Base-by-base conservation (phyloP, 2,888 invertebrate genomes). In the Nudaria mundana region DNA sequence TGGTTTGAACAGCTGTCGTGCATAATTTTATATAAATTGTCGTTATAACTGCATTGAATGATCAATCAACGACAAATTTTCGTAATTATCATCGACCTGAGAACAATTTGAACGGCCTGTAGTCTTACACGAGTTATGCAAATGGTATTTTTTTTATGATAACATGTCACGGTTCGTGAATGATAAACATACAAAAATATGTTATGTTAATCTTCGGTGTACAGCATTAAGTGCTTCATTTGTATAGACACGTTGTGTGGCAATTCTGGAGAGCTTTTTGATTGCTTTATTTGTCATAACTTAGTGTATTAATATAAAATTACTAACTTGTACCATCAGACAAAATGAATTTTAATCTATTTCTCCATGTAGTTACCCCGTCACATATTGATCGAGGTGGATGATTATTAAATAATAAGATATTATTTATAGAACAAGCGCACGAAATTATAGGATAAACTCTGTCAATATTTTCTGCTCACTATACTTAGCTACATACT, bases 241-340 rank as follows among this genome's bases (percentile, higher is more conserved):
- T 55, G 46, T 48, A 50, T 43, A 37, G 56, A 58, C 63, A 52
- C 48, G 54, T 56, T 54, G 52, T 50, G 40, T 51, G 54, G 62
- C 57, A 52, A 37, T 52, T 45, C 28, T 31, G 44, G 45, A 39
- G 46, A 40, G 44, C 44, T 44, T 46, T n/a, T 49, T 56, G 56
- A 69, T 67, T 62, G 67, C 71, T n/a, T 71, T 57, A 62, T 64
- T 62, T 56, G n/a, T 45, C 60, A 61, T 64, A 62, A 52, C 56
- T 70, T 64, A n/a, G 48, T 63, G 57, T 68, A 71, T 73, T 65
- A 44, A 69, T 70, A 76, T 75, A 52, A 52, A 66, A 66, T 63
- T 57, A 58, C 57, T 57, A 33, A 44, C 57, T 55, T 45, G 45
- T 53, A 56, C 48, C 31, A 46, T 26, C 10, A 34, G 45, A 44